These are phyloP conservation scores for Microplitis demolitor DNA, from an alignment of 1,140 invertebrate species.

Conservation along the genomic window DNA sequence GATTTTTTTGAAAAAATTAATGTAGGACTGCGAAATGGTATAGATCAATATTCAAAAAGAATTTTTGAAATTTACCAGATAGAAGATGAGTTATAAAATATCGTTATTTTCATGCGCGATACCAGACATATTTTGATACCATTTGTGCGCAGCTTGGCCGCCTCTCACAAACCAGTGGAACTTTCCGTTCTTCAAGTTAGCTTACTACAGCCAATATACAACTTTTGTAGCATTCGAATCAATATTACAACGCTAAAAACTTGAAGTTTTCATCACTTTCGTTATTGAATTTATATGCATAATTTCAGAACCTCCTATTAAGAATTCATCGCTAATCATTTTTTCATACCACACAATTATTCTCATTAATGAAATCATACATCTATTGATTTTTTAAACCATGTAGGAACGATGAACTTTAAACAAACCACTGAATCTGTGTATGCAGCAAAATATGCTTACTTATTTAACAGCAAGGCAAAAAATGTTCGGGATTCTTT, in stretches of 20 bases:
- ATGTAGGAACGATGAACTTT: too few relatives aligned
- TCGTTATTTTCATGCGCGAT: slow-evolving; percentile 45
- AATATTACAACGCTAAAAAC: not conserved
- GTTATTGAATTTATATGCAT: too few relatives aligned
- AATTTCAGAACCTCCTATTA: too few relatives aligned
- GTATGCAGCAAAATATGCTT: too few relatives aligned
- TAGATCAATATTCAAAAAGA: slow-evolving; percentile 39
- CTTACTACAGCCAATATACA: not conserved
- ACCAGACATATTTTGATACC: slow-evolving; percentile 17
- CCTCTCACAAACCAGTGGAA: slow-evolving; percentile 49
- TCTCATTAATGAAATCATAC: too few relatives aligned
- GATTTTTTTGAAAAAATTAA: slow-evolving; percentile 40
- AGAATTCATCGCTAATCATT: too few relatives aligned
- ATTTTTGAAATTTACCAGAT: slow-evolving; percentile 26
- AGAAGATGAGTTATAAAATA: slow-evolving; percentile 43
- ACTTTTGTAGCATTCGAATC: not conserved
- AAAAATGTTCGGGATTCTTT: too few relatives aligned
- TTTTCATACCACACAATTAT: too few relatives aligned
- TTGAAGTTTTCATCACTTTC: not conserved
- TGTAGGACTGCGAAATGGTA: slow-evolving; percentile 51
- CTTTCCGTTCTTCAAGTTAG: slow-evolving; percentile 46
- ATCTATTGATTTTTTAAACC: too few relatives aligned
- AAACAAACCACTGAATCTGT: too few relatives aligned
- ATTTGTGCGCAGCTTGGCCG: slow-evolving; percentile 47
- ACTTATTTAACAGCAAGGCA: too few relatives aligned